These are phyloP conservation scores for Didymodactylos carnosus DNA, from an alignment of 2,888 invertebrate genomes.

Conservation along the genomic window DNA sequence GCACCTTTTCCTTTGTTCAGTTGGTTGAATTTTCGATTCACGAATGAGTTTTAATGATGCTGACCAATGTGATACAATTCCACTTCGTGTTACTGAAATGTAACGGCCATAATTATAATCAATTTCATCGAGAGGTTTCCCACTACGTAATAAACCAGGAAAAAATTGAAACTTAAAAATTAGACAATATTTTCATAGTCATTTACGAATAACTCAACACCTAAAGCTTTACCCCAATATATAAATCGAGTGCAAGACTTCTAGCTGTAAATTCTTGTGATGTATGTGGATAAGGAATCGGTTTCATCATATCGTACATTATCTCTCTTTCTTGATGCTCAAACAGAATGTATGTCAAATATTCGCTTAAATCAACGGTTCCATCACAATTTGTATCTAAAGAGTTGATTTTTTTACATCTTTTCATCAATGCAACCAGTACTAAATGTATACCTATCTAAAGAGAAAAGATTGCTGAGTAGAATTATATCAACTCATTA, in stretches of 20 bases:
- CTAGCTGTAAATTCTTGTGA: not conserved
- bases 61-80: conserved; percentile 56
- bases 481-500: too few species aligned
- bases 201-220: too few species aligned
- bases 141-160: conserved; percentile 17
- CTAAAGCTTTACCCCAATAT: not conserved
- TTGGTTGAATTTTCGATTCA: not conserved
- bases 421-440: not conserved
- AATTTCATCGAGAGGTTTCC: conserved; percentile 27
- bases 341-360: conserved; percentile 53
- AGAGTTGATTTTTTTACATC: not conserved
- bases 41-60: conserved; percentile 44
- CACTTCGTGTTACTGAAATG: conserved; percentile 55
- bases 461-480: too few species aligned
- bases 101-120: conserved; percentile 49
- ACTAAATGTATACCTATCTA: not conserved
- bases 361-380: conserved; percentile 51
- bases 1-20: not conserved
- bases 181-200: not conserved
- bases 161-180: not conserved
- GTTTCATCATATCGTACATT: conserved; percentile 18
- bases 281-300: not conserved
- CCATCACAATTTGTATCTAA: conserved; percentile 40
- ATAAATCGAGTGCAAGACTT: not conserved
- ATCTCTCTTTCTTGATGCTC: conserved; percentile 40